These are phyloP conservation scores for Forbesichthys papilliferus DNA, from an alignment of 2,113 vertebrate species.

Conservation along the genomic window DNA sequence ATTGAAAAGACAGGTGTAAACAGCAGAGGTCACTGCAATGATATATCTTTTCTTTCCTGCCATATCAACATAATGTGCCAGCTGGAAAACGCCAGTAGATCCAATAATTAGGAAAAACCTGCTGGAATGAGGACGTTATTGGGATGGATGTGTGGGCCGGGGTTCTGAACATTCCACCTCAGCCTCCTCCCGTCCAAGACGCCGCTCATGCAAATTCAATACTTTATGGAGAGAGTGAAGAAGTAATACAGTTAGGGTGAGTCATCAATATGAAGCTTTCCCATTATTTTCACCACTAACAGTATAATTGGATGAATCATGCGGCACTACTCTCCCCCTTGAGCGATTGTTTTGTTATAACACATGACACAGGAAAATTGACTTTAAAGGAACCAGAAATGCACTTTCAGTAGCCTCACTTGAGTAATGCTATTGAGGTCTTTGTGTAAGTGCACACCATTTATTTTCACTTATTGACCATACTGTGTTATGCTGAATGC, in stretches of 20 bases:
- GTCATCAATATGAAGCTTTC: not conserved
- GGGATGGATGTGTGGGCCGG: not conserved
- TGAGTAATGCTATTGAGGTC: not conserved
- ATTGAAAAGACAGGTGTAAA: constrained; percentile 23
- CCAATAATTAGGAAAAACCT: constrained; percentile 3
- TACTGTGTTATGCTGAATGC: not conserved
- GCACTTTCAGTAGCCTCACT: not conserved
- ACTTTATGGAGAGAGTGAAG: not conserved
- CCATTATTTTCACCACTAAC: not conserved
- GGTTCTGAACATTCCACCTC: not conserved
- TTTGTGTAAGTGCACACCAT: not conserved
- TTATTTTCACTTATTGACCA: not conserved
- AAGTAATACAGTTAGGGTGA: not conserved
- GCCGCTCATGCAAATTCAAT: not conserved
- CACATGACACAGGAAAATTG: not conserved
- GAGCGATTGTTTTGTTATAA: not conserved
- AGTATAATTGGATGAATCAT: not conserved
- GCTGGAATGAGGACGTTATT: constrained; percentile 13
- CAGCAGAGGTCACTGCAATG: constrained; percentile 6
- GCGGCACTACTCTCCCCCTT: not conserved
- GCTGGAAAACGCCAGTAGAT: not conserved
- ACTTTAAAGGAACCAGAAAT: not conserved
- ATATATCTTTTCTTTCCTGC: constrained; percentile 19
- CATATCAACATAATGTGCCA: constrained; percentile 17
- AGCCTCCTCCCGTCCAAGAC: not conserved